Conservation (phyloP, 2,888 invertebrate genomes). For the Spisula solida region DNA sequence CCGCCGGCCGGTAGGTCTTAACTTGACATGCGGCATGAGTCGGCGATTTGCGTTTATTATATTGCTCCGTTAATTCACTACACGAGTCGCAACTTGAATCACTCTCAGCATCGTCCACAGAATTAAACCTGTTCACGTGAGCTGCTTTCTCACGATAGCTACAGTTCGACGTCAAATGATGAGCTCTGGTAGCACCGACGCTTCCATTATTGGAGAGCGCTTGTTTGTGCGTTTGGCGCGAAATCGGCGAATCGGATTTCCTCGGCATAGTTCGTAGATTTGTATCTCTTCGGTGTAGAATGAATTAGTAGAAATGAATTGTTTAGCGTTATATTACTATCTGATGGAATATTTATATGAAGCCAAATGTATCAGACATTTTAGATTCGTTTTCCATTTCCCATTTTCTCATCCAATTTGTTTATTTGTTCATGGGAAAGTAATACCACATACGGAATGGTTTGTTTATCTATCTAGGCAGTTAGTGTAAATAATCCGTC, state of each 20-base stretch:
- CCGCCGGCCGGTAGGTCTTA: slow-evolving; percentile 44
- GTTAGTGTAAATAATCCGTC: neutral
- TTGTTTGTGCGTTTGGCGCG: slow-evolving; percentile 27
- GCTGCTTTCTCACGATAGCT: slow-evolving; percentile 18
- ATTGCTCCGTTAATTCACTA: slow-evolving; percentile 56
- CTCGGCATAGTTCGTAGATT: slow-evolving; percentile 43
- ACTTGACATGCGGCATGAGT: slow-evolving; percentile 2
- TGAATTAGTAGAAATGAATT: neutral
- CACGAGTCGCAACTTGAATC: slow-evolving; percentile 62
- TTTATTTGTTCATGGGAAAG: neutral
- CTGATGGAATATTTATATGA: neutral
- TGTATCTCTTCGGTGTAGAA: neutral
- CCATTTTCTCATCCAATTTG: neutral
- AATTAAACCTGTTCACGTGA: neutral
- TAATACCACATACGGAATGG: neutral
- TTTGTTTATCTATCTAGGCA: neutral
- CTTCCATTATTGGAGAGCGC: slow-evolving; percentile 37
- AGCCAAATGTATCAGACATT: neutral
- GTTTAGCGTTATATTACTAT: neutral
- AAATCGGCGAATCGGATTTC: slow-evolving; percentile 31
- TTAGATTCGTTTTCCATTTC: neutral
- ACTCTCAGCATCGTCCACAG: slow-evolving; percentile 27
- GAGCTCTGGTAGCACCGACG: slow-evolving; percentile 53
- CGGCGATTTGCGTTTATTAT: slow-evolving; percentile 33
- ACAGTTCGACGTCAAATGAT: neutral